Conservation (phyloP, 2,888 invertebrate species). For the Apantesis nais region DNA sequence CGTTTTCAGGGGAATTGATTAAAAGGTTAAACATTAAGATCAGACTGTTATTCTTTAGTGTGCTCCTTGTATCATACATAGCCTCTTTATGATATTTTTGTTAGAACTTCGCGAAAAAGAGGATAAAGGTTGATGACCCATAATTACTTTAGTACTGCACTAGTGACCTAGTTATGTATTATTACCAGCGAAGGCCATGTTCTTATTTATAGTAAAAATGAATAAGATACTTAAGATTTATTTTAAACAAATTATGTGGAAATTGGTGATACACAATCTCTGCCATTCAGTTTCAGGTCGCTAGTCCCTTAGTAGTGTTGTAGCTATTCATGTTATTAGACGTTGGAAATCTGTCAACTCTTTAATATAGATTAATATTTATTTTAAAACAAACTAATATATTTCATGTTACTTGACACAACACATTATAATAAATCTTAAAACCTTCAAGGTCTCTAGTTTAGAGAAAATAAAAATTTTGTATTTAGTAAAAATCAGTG, state of each 20-base stretch:
- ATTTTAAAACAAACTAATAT: too few relatives aligned
- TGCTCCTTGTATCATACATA: neutral
- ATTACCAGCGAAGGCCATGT: neutral
- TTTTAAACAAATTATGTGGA: neutral
- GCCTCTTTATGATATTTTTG: neutral
- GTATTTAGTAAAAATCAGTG: too few relatives aligned
- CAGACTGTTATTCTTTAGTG: neutral
- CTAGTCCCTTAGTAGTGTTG: too few relatives aligned
- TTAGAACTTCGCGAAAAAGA: neutral
- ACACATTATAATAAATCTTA: too few relatives aligned
- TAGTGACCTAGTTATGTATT: neutral
- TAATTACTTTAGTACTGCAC: neutral
- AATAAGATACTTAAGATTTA: neutral
- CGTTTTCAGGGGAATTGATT: neutral
- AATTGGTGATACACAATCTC: neutral
- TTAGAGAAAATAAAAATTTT: too few relatives aligned
- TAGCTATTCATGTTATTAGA: too few relatives aligned
- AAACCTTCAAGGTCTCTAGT: too few relatives aligned
- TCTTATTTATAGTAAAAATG: neutral
- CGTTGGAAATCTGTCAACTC: too few relatives aligned
- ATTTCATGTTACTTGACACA: too few relatives aligned
- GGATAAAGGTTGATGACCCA: neutral
- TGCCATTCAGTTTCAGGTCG: neutral
- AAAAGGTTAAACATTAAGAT: neutral
- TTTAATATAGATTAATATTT: too few relatives aligned